Evolutionary conservation across 1,140 invertebrate genomes (phyloP).

Genomic region (Vanessa tameamea): DNA sequence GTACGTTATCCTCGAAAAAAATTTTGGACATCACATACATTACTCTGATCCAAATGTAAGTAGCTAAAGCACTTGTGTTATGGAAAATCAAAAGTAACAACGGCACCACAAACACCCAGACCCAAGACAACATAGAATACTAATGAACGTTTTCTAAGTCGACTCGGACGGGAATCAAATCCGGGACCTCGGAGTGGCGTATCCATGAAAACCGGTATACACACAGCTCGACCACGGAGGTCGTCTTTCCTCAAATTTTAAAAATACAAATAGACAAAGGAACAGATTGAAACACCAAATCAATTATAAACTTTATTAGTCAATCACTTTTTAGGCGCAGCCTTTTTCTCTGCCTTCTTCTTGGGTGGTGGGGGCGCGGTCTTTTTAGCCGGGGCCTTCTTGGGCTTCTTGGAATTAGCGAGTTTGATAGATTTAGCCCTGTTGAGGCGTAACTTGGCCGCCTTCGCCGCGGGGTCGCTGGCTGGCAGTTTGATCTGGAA

Average conservation of each 20-base stretch:
- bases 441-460: constrained; percentile 77
- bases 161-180: too few relatives aligned
- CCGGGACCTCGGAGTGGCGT: too few relatives aligned
- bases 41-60: too few relatives aligned
- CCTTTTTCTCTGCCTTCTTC: constrained; percentile 61
- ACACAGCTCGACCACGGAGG: too few relatives aligned
- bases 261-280: not conserved
- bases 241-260: not conserved
- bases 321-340: constrained; percentile 45
- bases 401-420: constrained; percentile 80
- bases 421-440: constrained; percentile 80
- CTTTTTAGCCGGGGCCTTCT: constrained; percentile 73
- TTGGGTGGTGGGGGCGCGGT: constrained; percentile 60
- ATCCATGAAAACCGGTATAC: too few relatives aligned
- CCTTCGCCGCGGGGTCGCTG: constrained; percentile 76
- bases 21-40: too few relatives aligned
- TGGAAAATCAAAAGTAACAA: too few relatives aligned
- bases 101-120: too few relatives aligned
- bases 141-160: too few relatives aligned
- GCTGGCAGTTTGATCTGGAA: constrained; percentile 81
- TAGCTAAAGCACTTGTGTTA: too few relatives aligned
- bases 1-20: too few relatives aligned
- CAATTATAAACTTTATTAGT: constrained; percentile 39
- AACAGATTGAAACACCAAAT: constrained; percentile 32
- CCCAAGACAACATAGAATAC: too few relatives aligned